Evolutionary conservation across 1,140 invertebrate genomes (phyloP).

Genomic region (Druon quercuslanigerum): DNA sequence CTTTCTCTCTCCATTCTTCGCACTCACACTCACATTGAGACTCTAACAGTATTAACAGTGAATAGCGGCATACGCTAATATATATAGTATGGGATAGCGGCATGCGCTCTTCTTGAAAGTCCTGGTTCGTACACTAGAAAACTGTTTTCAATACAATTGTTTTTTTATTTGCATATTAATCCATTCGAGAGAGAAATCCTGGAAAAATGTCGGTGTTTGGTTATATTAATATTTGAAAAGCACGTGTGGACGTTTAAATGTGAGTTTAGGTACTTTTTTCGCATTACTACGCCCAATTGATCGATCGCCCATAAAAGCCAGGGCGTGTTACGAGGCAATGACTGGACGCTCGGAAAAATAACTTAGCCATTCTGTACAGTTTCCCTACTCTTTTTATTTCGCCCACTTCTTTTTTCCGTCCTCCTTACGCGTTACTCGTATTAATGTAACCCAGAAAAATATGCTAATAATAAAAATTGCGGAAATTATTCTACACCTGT

Average conservation of each 20-base stretch:
- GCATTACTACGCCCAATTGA: not conserved
- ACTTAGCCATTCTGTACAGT: not conserved
- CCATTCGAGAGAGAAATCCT: too few species aligned
- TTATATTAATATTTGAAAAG: not conserved
- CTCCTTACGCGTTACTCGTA: not conserved
- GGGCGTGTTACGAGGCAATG: slow-evolving; percentile 16
- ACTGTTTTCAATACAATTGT: too few species aligned
- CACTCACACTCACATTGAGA: too few species aligned
- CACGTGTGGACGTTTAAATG: not conserved
- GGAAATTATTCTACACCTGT: not conserved
- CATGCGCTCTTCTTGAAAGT: too few species aligned
- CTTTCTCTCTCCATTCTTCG: too few species aligned
- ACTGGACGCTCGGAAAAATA: slow-evolving; percentile 3
- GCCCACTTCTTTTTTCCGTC: not conserved
- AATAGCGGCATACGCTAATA: too few species aligned
- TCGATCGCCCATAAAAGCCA: not conserved
- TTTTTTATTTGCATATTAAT: too few species aligned
- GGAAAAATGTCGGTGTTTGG: too few species aligned
- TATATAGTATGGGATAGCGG: too few species aligned
- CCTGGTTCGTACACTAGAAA: too few species aligned
- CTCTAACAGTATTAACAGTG: too few species aligned
- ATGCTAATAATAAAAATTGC: not conserved
- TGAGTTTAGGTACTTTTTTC: not conserved
- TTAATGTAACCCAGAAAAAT: not conserved
- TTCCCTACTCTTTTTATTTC: not conserved